Conservation (phyloP, 1,140 invertebrate species). For the Paracyclopina nana region DNA sequence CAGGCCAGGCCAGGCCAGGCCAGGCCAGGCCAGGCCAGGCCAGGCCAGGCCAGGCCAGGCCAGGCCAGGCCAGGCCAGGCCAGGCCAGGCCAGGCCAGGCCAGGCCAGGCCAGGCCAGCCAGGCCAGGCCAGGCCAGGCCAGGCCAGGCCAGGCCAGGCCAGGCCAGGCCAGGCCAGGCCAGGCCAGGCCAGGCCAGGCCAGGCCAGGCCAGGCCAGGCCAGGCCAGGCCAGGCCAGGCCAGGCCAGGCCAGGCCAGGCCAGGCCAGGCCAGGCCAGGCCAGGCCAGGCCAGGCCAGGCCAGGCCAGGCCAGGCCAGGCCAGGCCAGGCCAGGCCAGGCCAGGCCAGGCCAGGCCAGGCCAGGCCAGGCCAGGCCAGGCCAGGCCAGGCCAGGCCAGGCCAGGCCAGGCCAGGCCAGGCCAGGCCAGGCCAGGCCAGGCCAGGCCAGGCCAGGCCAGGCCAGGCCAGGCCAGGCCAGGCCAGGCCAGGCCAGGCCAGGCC, state of each 20-base stretch:
- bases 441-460: conserved; percentile 18
- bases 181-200: conserved; percentile 16
- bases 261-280: conserved; percentile 19
- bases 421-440: conserved; percentile 18
- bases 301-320: conserved; percentile 19
- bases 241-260: conserved; percentile 20
- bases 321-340: conserved; percentile 19
- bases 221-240: conserved; percentile 17
- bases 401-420: conserved; percentile 20
- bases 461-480: conserved; percentile 21
- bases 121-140: too few species aligned
- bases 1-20: conserved; percentile 15
- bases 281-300: conserved; percentile 19
- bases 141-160: conserved; percentile 19
- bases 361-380: conserved; percentile 15
- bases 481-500: conserved; percentile 19
- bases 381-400: conserved; percentile 19
- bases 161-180: conserved; percentile 16
- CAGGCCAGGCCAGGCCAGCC: conserved; percentile 21
- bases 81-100: conserved; percentile 19
- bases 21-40: conserved; percentile 18
- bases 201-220: conserved; percentile 17
- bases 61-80: conserved; percentile 21
- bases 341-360: conserved; percentile 20
- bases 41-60: conserved; percentile 20